Evolutionary conservation across 92 coral and sea anemone species (phyloP).

Genomic region (Muricea muricata): DNA sequence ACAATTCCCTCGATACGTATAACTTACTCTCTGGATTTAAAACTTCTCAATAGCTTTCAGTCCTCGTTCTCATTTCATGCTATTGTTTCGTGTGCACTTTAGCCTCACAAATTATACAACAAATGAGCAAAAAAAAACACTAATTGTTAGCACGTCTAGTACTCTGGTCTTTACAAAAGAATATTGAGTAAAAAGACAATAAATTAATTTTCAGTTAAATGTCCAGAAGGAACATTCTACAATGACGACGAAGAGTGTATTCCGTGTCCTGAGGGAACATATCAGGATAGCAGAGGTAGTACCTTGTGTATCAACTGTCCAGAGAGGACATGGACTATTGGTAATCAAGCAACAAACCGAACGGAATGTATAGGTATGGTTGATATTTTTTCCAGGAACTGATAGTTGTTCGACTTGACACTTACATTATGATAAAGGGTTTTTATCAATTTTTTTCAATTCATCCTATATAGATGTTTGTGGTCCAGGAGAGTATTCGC

Average conservation of each 20-base stretch:
- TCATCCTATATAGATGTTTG: constrained; percentile 68
- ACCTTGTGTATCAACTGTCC: constrained; percentile 77
- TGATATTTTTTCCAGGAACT: neutral
- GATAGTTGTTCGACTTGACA: no score
- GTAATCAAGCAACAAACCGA: constrained; percentile 63
- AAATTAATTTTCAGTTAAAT: constrained; percentile 81
- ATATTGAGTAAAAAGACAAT: no score
- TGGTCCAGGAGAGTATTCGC: constrained; percentile 84
- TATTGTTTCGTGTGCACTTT: no score
- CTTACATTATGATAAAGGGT: no score
- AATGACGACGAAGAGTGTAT: constrained; percentile 71
- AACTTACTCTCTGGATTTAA: no score
- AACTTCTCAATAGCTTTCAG: no score
- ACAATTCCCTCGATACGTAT: no score
- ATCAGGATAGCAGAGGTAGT: constrained; percentile 79
- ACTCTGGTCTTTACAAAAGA: no score
- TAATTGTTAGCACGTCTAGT: no score
- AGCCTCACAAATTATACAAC: no score
- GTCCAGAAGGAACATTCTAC: constrained; percentile 83
- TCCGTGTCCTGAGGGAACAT: constrained; percentile 79
- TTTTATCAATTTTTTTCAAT: neutral
- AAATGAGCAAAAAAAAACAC: no score
- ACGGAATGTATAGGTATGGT: constrained; percentile 82
- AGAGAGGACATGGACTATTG: constrained; percentile 75
- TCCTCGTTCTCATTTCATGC: no score